A percentile compares a stretch with the other conserved stretches of the same genome.
These are phyloP conservation scores for Cryptoprocta ferox DNA, from an alignment of 2,797 vertebrate genomes.

Conservation along the genomic window DNA sequence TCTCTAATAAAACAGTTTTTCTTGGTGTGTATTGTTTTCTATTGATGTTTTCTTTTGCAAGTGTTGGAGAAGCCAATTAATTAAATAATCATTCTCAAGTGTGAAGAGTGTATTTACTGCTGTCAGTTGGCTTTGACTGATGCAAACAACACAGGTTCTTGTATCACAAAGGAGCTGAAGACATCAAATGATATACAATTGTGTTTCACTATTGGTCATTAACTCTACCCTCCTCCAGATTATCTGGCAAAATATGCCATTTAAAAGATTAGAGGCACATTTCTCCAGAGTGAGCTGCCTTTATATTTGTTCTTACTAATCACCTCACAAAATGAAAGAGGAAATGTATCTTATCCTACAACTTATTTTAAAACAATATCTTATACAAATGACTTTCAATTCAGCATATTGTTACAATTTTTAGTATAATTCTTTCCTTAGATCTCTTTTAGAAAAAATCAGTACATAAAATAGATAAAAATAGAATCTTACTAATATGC, in stretches of 20 bases:
- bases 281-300: not conserved
- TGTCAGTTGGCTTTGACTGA: conserved; percentile 35
- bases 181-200: not conserved
- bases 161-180: not conserved
- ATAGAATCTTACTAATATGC: not conserved
- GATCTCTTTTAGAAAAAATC: not conserved
- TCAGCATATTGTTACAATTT: not conserved
- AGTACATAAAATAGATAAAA: conserved; percentile 14
- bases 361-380: not conserved
- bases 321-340: not conserved
- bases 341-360: not conserved
- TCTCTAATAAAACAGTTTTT: not conserved
- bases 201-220: conserved; percentile 21
- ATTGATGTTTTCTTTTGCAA: not conserved
- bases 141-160: not conserved
- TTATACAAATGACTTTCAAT: not conserved
- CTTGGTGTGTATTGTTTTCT: not conserved
- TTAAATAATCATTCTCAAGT: not conserved
- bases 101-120: not conserved
- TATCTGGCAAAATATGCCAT: conserved; percentile 30
- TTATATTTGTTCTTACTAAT: conserved; percentile 2
- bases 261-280: not conserved
- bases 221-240: not conserved
- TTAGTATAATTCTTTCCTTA: not conserved
- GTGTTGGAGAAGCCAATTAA: not conserved